These are phyloP conservation scores for Phymanthus crucifer DNA, from an alignment of 92 coral and sea anemone genomes.

Conservation along the genomic window DNA sequence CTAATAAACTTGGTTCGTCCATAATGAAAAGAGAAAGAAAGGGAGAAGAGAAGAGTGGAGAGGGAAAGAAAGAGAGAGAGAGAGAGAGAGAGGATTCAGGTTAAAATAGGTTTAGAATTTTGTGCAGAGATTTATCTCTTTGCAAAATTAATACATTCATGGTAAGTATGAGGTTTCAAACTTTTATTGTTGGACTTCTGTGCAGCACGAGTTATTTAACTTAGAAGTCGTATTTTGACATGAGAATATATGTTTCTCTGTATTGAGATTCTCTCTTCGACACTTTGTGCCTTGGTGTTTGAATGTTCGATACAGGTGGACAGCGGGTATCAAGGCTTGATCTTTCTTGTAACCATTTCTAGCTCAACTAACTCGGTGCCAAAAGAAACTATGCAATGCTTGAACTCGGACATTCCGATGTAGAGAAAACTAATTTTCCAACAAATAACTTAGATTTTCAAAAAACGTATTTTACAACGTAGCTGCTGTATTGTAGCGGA, in stretches of 20 bases:
- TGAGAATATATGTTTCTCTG: slow-evolving; percentile 2
- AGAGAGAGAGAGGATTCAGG: neutral
- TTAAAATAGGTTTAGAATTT: neutral
- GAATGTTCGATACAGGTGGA: slow-evolving; percentile 37
- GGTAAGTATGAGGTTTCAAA: neutral
- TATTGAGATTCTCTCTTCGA: neutral
- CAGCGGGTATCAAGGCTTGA: slow-evolving; percentile 29
- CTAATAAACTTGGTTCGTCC: neutral
- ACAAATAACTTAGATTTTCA: neutral
- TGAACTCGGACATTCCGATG: no score
- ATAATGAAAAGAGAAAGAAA: neutral
- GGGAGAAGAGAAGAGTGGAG: neutral
- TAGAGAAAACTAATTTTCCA: neutral
- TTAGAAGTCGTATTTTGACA: slow-evolving; percentile 19
- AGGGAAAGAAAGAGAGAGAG: neutral
- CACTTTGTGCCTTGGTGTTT: slow-evolving; percentile 14
- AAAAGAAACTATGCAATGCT: neutral
- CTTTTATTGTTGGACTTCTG: neutral
- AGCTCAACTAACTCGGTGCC: neutral
- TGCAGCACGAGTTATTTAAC: neutral
- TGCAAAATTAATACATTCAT: neutral
- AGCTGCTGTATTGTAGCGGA: slow-evolving; percentile 30
- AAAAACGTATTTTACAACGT: neutral
- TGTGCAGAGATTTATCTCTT: neutral
- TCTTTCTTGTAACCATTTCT: slow-evolving; percentile 31